A percentile compares a stretch with the other conserved stretches of the same genome.
These are phyloP conservation scores for Camelus bactrianus DNA, from an alignment of 2,113 vertebrate genomes.

Conservation along the genomic window DNA sequence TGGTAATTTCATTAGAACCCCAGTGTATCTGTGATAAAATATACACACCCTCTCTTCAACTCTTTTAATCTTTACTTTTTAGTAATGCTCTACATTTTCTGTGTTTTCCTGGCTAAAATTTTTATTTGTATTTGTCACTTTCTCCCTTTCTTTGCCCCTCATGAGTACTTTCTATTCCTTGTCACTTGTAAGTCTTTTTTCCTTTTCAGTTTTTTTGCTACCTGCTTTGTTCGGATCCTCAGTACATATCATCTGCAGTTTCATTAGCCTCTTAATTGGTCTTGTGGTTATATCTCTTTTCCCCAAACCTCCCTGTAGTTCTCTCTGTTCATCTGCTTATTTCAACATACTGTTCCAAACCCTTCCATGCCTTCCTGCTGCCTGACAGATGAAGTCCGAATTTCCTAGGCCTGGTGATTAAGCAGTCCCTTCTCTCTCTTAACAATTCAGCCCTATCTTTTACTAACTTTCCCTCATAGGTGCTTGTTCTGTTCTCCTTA, in stretches of 20 bases:
- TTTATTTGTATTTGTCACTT: not conserved
- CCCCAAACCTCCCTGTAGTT: not conserved
- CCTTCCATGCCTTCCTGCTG: not conserved
- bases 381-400: not conserved
- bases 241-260: not conserved
- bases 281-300: not conserved
- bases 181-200: not conserved
- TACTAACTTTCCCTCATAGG: not conserved
- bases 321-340: not conserved
- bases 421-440: not conserved
- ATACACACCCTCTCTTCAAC: not conserved
- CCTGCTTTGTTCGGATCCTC: not conserved
- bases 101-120: not conserved
- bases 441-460: not conserved
- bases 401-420: not conserved
- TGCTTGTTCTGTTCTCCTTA: not conserved
- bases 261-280: not conserved
- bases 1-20: conserved; percentile 20
- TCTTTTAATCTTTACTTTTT: not conserved
- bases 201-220: not conserved
- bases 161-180: not conserved
- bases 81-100: not conserved
- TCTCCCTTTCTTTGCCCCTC: not conserved
- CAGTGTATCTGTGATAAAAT: not conserved
- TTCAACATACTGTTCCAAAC: not conserved